Evolutionary conservation across 2,888 invertebrate genomes (phyloP), one percentile per base, ranked within the genome.

Genomic region (Frankliniella intonsa): DNA sequence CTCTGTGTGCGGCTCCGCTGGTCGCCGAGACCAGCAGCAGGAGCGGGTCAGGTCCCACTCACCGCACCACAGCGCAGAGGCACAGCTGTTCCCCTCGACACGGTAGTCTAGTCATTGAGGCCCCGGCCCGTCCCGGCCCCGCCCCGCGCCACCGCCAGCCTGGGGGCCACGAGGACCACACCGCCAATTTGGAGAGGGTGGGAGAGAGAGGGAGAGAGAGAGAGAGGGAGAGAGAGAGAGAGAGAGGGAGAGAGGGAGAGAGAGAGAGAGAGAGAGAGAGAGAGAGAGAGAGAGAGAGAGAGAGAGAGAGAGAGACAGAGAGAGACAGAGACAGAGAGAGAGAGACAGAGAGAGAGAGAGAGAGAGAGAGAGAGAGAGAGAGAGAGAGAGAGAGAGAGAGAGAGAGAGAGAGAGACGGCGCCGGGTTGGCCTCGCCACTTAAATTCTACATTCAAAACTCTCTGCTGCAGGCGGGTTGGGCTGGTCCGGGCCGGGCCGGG

Each of bases 361-460:
- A 80, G 27, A 55, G 55, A 27, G 62, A 69, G 50, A 22, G 82
- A 38, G 22, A 1, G 76, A 80, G 80, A 82, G n/a, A 62, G 27
- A 80, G 65, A 80, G 55, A 65, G 49, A 49, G 81, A 55, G 69
- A 27, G 81, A 25, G 81, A 80, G 79, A 55, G 76, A 82, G 14
- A 50, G 5, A 82, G 82, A 79, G 51, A 38, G 80, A 50, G 82
- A 51, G 81, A 50, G 80, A 79, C 38, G 38, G 38, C 38, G 38
- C 38, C 38, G 5, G 38, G 3, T 2, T 38, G 38, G 38, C 38
- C 38, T 38, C 38, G 62, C 62, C 62, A 62, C 62, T 62, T 62
- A 62, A 62, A 62, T 62, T 62, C 19, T 62, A 10, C 62, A 62
- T 19, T n/a, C 62, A 62, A 62, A 62, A 62, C 62, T 62, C 62